Base-by-base conservation (phyloP, 2,888 invertebrate genomes). In the Tetrapedia diversipes region DNA sequence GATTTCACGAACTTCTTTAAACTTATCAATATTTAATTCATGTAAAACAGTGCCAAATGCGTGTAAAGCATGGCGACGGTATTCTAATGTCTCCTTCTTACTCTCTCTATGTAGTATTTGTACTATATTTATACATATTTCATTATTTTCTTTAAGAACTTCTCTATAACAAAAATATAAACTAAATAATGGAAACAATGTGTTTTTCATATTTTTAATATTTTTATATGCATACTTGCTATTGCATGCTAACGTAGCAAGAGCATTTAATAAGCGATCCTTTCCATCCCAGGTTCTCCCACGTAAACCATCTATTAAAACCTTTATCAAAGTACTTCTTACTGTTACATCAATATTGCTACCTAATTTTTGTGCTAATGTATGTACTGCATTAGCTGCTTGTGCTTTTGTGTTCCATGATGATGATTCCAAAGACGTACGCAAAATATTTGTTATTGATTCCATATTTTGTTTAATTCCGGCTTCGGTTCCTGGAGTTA, bases 271-370 rank as follows among this genome's bases (percentile, higher is more conserved):
- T 37, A 98, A 92, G 79, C 95, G 94, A 81, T 97, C 96, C 91
- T 98, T 98, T n/a, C 98, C 98, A 83, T 95, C 95, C 95, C 97
- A 98, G 0, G 97, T 97, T 89, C 98, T 94, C 24, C 98, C 98
- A 81, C 95, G 94, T 43, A 96, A 92, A 0, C 96, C 96, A 57
- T 93, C 93, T 1, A 96, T 91, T 63, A 96, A 91, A 65, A 96
- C 94, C 24, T 94, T 93, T 0, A 97, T 92, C 22, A 98, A 92
- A 54, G 93, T 93, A 81, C 95, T 94, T 32, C 96, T 93, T 76
- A 95, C 94, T 4, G 93, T 93, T 8, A 94, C 93, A 37, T 94
- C 94, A 77, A 98, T 92, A 0, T 94, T 94, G 0, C 93, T 89
- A 8, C 95, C 94, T 3, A 97, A 90, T 86, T 95, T 95, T 32